Base-by-base conservation (phyloP, 2,113 vertebrate species). In the Brevimyrus niger region DNA sequence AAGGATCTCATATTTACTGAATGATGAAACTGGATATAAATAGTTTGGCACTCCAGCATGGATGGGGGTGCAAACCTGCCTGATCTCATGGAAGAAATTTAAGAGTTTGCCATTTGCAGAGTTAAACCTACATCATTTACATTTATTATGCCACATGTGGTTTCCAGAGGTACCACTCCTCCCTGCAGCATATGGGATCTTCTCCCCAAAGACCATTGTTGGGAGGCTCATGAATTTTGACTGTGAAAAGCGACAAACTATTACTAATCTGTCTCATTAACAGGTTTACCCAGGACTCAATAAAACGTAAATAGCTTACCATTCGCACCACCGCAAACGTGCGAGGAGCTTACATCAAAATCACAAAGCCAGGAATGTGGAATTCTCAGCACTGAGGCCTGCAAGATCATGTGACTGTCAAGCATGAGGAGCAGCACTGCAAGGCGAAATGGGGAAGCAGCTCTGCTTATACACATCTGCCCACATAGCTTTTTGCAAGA, bases 11-110 rank as follows among this genome's bases (percentile, higher is more conserved):
- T 80, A 80, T 80, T 17, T 80, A 80, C 31, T 80, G 73, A 80
- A 19, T 80, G 73, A 80, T 80, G 73, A 80, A 80, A 80, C 35
- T 80, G 73, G 38, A 80, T 42, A 80, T 80, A 80, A 80, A 80
- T 80, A 80, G 73, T 80, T 17, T 80, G 73, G 35, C 73, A 42
- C 73, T 80, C 73, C 73, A 80, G 73, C 73, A 38, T n/a, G 15
- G 31, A 35, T 35, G 13, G 35, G 15, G 3, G 35, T 8, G 35
- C 35, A 38, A 80, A 80, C 73, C 35, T 42, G 31, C 5, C 35
- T 80, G 35, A 80, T 80, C 35, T 80, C 35, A 80, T 17, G 17
- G 17, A 19, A 38, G 5, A 42, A 38, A 80, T 42, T 80, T 80
- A 80, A 80, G 73, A 35, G 73, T 80, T 15, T 38, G 35, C 6